phyloP scores from a whole-genome alignment of 2,797 vertebrate species.

The Sorex maritimensis region DNA sequence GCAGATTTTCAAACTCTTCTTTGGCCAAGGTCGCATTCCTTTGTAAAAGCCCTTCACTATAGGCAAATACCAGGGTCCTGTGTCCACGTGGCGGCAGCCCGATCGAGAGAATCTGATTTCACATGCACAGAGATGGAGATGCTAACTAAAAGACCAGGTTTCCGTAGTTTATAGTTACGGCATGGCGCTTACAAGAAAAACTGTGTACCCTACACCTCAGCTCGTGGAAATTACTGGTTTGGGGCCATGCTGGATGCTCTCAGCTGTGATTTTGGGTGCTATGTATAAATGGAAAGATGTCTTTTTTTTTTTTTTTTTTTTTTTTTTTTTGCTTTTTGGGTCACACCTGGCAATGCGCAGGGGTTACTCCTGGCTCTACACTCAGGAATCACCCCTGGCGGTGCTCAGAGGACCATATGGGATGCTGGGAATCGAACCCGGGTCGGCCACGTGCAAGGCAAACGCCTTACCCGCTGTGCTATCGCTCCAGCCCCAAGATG shows the following conservation, averaged over 20 bases:
- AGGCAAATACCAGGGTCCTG: background rate
- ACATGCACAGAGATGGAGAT: conserved; percentile 2
- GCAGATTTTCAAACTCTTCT: conserved; percentile 48
- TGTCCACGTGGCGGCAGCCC: background rate
- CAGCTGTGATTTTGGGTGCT: conserved; percentile 8
- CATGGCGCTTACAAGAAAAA: conserved; percentile 16
- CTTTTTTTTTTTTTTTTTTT: too few species aligned
- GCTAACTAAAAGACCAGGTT: background rate
- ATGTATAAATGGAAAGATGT: background rate
- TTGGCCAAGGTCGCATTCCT: conserved; percentile 8
- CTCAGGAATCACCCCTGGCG: too few species aligned
- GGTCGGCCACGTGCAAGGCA: too few species aligned
- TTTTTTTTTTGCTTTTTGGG: too few species aligned
- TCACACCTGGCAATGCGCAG: too few species aligned
- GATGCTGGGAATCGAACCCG: too few species aligned
- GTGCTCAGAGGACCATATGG: too few species aligned
- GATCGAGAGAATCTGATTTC: conserved; percentile 29
- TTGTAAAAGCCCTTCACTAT: conserved; percentile 11
- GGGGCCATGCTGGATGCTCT: background rate
- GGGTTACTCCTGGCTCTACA: too few species aligned
- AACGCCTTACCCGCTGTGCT: too few species aligned
- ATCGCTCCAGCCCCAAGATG: too few species aligned
- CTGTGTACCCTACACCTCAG: background rate
- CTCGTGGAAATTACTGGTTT: background rate
- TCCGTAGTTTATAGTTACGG: conserved; percentile 16